Evolutionary conservation across 2,113 vertebrate genomes (phyloP).

Genomic region (Suncus etruscus): DNA sequence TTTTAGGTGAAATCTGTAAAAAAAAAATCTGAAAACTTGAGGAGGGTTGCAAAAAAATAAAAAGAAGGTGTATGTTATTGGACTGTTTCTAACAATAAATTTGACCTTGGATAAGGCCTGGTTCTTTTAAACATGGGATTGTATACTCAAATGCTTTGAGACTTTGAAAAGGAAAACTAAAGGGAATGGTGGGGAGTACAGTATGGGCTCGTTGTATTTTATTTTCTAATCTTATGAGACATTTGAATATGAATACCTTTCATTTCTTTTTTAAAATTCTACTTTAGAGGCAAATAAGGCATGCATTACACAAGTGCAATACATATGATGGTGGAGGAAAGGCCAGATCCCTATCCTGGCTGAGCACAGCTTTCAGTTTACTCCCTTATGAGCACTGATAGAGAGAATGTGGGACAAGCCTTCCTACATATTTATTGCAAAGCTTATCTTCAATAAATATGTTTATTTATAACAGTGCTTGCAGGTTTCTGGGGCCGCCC

Average conservation of each 20-base stretch:
- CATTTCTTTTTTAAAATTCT: not conserved
- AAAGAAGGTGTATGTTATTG: not conserved
- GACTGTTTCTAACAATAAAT: conserved; percentile 31
- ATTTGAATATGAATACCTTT: not conserved
- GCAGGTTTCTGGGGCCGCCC: too few relatives aligned
- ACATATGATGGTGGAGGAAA: not conserved
- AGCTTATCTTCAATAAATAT: not conserved
- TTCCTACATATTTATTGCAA: not conserved
- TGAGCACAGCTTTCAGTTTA: not conserved
- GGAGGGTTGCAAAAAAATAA: not conserved
- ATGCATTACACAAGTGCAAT: not conserved
- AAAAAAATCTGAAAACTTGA: too few relatives aligned
- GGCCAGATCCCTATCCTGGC: not conserved
- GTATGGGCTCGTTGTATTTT: not conserved
- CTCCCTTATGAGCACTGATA: not conserved
- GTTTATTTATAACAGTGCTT: too few relatives aligned
- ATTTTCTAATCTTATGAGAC: not conserved
- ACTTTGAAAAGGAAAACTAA: not conserved
- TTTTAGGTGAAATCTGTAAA: conserved; percentile 6
- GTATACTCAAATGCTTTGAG: not conserved
- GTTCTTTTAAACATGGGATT: not conserved
- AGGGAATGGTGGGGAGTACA: not conserved
- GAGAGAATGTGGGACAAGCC: too few relatives aligned
- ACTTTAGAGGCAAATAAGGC: not conserved
- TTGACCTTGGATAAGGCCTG: not conserved